These are phyloP conservation scores for Mirounga angustirostris DNA, from an alignment of 2,113 vertebrate genomes.

Conservation along the genomic window DNA sequence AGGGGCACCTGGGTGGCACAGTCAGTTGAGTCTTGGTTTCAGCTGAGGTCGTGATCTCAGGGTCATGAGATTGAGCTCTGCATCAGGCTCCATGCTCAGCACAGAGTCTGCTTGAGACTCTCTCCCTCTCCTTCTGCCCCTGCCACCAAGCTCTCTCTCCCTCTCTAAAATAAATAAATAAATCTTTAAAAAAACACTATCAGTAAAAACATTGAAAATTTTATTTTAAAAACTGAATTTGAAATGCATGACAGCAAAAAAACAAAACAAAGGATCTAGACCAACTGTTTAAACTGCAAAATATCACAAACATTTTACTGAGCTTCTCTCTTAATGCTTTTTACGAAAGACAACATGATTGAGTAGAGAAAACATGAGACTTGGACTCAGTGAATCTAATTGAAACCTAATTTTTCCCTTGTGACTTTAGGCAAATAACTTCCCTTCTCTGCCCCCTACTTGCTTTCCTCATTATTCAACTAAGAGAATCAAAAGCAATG, in stretches of 20 bases:
- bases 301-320: not conserved
- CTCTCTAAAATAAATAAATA: not conserved
- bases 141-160: not conserved
- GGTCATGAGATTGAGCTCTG: not conserved
- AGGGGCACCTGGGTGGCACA: not conserved
- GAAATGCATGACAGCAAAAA: not conserved
- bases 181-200: not conserved
- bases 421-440: not conserved
- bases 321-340: not conserved
- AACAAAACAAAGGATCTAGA: not conserved
- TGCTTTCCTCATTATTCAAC: not conserved
- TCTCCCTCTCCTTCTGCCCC: not conserved
- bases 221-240: slow-evolving; percentile 30
- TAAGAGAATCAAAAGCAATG: not conserved
- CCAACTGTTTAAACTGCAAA: not conserved
- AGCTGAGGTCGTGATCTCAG: not conserved
- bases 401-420: not conserved
- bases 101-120: not conserved
- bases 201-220: not conserved
- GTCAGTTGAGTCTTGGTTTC: not conserved
- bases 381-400: not conserved
- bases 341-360: not conserved
- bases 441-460: not conserved
- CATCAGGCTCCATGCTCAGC: not conserved
- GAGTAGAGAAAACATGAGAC: not conserved